These are phyloP conservation scores for Diaprepes abbreviatus DNA, from an alignment of 2,888 invertebrate species.

Conservation along the genomic window DNA sequence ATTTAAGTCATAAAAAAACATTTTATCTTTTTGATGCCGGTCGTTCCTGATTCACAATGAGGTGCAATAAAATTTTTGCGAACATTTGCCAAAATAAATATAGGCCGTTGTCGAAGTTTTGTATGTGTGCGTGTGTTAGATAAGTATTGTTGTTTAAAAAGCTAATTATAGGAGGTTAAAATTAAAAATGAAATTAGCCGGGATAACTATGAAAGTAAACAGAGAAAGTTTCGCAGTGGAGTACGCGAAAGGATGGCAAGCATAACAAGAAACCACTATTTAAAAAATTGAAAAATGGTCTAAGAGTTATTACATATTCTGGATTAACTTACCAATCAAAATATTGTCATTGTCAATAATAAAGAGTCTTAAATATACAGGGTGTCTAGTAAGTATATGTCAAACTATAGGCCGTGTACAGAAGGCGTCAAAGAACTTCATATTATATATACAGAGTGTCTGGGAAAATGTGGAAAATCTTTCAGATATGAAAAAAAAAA, in stretches of 20 bases:
- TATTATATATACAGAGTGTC: too few species aligned
- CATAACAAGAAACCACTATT: too few species aligned
- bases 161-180: constrained; percentile 17
- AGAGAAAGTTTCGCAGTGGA: neutral
- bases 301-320: too few species aligned
- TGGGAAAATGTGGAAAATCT: too few species aligned
- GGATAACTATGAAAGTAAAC: neutral
- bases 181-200: constrained; percentile 16
- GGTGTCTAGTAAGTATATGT: too few species aligned
- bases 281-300: neutral
- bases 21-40: neutral
- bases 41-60: constrained; percentile 1
- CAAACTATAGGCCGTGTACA: too few species aligned
- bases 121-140: neutral
- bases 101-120: constrained; percentile 6
- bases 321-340: too few species aligned
- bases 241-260: too few species aligned
- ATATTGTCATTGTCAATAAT: too few species aligned
- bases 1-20: constrained; percentile 5
- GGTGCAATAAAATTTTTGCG: constrained; percentile 22
- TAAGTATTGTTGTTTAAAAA: constrained; percentile 8
- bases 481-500: too few species aligned
- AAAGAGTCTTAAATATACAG: too few species aligned
- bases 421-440: too few species aligned
- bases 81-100: constrained; percentile 35